phyloP scores from a whole-genome alignment of 2,113 vertebrate species.

The Gallinago paraguaiae region DNA sequence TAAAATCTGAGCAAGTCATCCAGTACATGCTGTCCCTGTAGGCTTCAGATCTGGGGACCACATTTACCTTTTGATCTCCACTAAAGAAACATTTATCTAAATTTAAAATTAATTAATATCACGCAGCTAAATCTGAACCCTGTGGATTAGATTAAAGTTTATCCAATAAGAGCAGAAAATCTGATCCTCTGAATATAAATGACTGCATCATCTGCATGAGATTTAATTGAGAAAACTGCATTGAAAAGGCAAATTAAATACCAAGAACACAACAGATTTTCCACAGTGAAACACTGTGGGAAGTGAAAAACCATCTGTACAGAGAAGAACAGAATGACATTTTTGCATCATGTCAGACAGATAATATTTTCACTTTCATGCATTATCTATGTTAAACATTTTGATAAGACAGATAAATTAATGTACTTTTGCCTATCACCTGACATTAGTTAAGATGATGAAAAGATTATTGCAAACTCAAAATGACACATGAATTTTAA shows the following conservation, averaged over 20 bases:
- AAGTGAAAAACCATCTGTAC: slow-evolving; percentile 67
- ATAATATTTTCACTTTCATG: slow-evolving; percentile 53
- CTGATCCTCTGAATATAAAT: slow-evolving; percentile 54
- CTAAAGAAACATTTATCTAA: slow-evolving; percentile 51
- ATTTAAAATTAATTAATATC: slow-evolving; percentile 63
- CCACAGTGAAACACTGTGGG: slow-evolving; percentile 52
- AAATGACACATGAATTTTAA: slow-evolving; percentile 28
- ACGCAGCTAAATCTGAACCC: slow-evolving; percentile 47
- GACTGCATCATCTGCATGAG: slow-evolving; percentile 58
- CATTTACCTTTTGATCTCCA: slow-evolving; percentile 20
- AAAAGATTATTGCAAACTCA: slow-evolving; percentile 39
- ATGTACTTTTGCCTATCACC: slow-evolving; percentile 46
- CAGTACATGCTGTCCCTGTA: background rate
- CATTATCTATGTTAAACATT: slow-evolving; percentile 54
- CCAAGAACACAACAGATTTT: slow-evolving; percentile 63
- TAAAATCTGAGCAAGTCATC: background rate
- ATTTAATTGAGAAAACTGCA: slow-evolving; percentile 59
- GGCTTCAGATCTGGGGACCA: background rate
- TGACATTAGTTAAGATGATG: slow-evolving; percentile 32
- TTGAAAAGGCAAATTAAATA: slow-evolving; percentile 70
- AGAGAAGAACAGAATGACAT: slow-evolving; percentile 40
- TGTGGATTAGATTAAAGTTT: slow-evolving; percentile 57
- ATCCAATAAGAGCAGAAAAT: slow-evolving; percentile 57
- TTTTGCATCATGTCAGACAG: slow-evolving; percentile 39
- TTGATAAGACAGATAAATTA: slow-evolving; percentile 54